phyloP scores from a whole-genome alignment of 2,797 vertebrate species.

The Anas capensis region DNA sequence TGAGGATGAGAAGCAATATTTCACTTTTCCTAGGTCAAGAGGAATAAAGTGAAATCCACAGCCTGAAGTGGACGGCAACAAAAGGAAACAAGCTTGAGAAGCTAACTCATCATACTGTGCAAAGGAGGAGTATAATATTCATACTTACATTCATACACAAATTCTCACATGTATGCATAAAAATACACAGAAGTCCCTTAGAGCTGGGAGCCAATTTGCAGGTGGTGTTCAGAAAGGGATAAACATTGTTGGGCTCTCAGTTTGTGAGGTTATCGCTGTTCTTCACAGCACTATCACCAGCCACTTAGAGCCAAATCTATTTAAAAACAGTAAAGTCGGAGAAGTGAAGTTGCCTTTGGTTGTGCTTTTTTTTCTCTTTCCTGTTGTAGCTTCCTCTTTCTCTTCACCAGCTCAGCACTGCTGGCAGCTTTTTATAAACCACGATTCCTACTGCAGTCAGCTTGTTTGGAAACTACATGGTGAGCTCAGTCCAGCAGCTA shows the following conservation, averaged over 20 bases:
- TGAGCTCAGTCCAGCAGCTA: constrained; percentile 57
- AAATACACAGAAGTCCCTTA: background rate
- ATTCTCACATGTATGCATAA: background rate
- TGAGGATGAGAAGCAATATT: background rate
- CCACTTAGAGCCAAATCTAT: constrained; percentile 56
- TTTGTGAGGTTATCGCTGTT: background rate
- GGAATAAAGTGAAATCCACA: background rate
- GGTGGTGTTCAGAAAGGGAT: background rate
- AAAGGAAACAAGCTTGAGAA: background rate
- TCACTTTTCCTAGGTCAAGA: background rate
- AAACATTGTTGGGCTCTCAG: background rate
- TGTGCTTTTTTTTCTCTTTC: constrained; percentile 68
- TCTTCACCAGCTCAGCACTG: constrained; percentile 80
- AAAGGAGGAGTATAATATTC: background rate
- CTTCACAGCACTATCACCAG: constrained; percentile 27
- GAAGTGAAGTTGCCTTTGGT: constrained; percentile 69
- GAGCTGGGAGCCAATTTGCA: background rate
- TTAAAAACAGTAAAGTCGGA: constrained; percentile 69
- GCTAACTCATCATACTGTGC: background rate
- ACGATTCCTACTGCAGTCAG: constrained; percentile 77
- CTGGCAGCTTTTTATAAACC: constrained; percentile 78
- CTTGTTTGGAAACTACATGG: constrained; percentile 69
- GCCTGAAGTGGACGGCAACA: background rate
- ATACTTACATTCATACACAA: background rate
- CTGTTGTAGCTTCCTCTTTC: constrained; percentile 74